phyloP scores from a whole-genome alignment of 2,888 invertebrate genomes.

The Tetropium fuscum region DNA sequence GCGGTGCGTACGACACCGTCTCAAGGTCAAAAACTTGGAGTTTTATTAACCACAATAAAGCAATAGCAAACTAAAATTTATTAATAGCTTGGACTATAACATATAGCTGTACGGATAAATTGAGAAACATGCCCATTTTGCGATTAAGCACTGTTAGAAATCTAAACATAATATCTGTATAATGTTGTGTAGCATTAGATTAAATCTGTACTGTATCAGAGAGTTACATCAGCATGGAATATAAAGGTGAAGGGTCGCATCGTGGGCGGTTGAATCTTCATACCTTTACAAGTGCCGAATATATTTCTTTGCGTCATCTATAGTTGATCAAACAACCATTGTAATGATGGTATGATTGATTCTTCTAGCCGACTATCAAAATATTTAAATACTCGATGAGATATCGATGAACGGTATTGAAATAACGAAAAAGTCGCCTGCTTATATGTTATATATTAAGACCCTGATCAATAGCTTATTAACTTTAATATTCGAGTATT shows the following conservation, averaged over 20 bases:
- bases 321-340: slow-evolving; percentile 41
- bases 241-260: neutral
- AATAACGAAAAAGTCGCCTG: neutral
- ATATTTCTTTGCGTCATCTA: slow-evolving; percentile 33
- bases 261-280: slow-evolving; percentile 10
- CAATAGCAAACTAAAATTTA: too few species aligned
- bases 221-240: neutral
- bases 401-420: slow-evolving; percentile 37
- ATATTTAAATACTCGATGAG: slow-evolving; percentile 39
- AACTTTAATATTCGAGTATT: too few species aligned
- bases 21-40: too few species aligned
- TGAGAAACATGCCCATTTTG: too few species aligned
- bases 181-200: too few species aligned
- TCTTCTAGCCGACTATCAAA: slow-evolving; percentile 41
- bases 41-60: too few species aligned
- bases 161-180: too few species aligned
- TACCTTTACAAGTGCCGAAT: slow-evolving; percentile 33
- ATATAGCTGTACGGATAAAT: too few species aligned
- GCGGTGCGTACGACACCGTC: too few species aligned
- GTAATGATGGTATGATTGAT: slow-evolving; percentile 42
- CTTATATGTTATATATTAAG: neutral
- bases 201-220: neutral
- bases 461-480: neutral
- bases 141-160: too few species aligned
- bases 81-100: too few species aligned